Conservation (phyloP, 2,113 vertebrate species). For the Dromaius novaehollandiae region DNA sequence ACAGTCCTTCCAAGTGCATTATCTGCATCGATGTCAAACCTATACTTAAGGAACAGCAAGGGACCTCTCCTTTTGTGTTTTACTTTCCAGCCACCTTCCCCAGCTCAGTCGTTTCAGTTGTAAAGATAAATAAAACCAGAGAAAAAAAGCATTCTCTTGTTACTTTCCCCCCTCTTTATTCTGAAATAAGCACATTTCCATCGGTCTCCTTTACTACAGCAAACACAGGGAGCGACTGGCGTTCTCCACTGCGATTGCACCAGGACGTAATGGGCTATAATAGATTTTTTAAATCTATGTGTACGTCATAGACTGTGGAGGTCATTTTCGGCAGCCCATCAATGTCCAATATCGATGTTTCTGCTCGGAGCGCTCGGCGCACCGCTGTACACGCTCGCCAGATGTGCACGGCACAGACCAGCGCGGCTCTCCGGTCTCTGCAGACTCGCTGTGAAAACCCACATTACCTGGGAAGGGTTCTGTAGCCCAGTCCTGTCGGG, state of each 20-base stretch:
- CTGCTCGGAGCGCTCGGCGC: background rate
- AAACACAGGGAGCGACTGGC: background rate
- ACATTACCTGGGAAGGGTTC: background rate
- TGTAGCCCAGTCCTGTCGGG: background rate
- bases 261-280: background rate
- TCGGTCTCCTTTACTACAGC: background rate
- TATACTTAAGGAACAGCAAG: background rate
- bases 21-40: background rate
- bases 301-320: background rate
- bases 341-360: background rate
- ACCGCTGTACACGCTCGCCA: accelerated
- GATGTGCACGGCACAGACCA: background rate
- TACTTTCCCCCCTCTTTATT: background rate
- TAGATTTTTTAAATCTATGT: background rate
- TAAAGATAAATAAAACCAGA: background rate
- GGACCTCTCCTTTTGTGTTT: background rate
- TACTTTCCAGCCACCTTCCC: background rate
- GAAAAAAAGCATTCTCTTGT: background rate
- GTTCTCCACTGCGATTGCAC: background rate
- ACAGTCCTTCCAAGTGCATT: background rate
- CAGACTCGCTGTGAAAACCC: background rate
- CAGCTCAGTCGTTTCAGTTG: background rate
- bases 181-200: background rate
- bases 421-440: background rate
- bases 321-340: slow-evolving; percentile 26